A percentile compares a stretch with the other conserved stretches of the same genome.
Evolutionary conservation across 1,140 invertebrate species (phyloP).

Genomic region (Bombus pascuorum): DNA sequence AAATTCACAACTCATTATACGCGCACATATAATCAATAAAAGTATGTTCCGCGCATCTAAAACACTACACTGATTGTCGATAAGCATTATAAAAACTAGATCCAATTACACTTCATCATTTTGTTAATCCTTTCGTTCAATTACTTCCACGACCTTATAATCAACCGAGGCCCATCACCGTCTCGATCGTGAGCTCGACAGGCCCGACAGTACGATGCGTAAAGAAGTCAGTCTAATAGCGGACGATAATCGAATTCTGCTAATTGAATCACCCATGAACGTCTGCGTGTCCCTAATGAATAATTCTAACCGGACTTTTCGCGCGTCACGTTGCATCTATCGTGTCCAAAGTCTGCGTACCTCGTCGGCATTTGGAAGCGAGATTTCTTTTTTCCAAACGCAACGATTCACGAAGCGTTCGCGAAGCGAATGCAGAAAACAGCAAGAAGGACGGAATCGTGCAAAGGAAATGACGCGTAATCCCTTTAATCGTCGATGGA

Average conservation of each 20-base stretch:
- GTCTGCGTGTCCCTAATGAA: conserved; percentile 10
- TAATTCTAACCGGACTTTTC: conserved; percentile 32
- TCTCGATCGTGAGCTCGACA: not conserved
- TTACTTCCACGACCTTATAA: not conserved
- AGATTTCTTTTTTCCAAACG: not conserved
- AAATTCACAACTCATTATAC: too few relatives aligned
- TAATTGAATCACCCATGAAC: conserved; percentile 30
- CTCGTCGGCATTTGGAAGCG: not conserved
- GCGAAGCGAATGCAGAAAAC: not conserved
- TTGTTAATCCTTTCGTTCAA: not conserved
- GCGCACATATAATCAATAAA: too few relatives aligned
- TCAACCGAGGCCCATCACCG: not conserved
- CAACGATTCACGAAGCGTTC: not conserved
- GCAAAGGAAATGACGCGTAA: not conserved
- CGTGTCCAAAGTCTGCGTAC: not conserved
- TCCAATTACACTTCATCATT: not conserved
- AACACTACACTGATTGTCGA: too few relatives aligned
- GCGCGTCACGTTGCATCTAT: conserved; percentile 7
- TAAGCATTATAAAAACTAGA: not conserved
- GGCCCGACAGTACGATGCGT: not conserved
- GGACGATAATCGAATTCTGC: conserved; percentile 15
- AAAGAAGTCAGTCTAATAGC: not conserved
- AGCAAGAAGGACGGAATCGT: too few relatives aligned
- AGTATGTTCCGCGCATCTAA: too few relatives aligned
- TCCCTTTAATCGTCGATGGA: not conserved